Percentiles rank a stretch among this genome's conserved stretches.
These are phyloP conservation scores for Mesopsocus fuscifrons DNA, from an alignment of 2,888 invertebrate genomes.

Conservation along the genomic window DNA sequence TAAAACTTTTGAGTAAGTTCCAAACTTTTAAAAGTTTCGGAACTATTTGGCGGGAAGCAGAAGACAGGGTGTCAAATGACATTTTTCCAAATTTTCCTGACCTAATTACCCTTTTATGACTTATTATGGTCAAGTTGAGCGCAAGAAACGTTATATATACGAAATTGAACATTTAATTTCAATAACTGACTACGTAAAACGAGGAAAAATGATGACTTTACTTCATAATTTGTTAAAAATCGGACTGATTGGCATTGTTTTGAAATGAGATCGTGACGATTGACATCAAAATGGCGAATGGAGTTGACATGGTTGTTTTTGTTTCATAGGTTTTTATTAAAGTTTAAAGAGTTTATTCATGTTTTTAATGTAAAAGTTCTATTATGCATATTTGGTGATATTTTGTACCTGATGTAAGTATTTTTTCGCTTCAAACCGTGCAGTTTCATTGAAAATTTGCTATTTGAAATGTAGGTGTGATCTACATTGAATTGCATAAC, in stretches of 20 bases:
- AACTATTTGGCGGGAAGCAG: not conserved
- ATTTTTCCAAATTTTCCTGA: slow-evolving; percentile 1
- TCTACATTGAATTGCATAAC: slow-evolving; percentile 8
- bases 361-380: slow-evolving; percentile 1
- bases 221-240: too few species aligned
- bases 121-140: not conserved
- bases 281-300: slow-evolving; percentile 6
- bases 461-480: slow-evolving; percentile 3
- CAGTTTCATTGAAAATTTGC: slow-evolving; percentile 8
- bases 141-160: too few species aligned
- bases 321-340: slow-evolving; percentile 6
- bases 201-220: too few species aligned
- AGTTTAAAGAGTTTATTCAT: slow-evolving; percentile 5
- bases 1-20: too few species aligned
- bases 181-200: too few species aligned
- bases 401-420: slow-evolving; percentile 6
- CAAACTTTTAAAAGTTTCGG: not conserved
- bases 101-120: slow-evolving; percentile 4
- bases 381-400: not conserved
- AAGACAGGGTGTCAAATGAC: not conserved
- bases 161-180: too few species aligned
- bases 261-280: slow-evolving; percentile 3
- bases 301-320: slow-evolving; percentile 1
- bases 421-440: not conserved
- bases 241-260: too few species aligned